Base-by-base conservation (phyloP, 2,888 invertebrate species). In the Synanthedon vespiformis region DNA sequence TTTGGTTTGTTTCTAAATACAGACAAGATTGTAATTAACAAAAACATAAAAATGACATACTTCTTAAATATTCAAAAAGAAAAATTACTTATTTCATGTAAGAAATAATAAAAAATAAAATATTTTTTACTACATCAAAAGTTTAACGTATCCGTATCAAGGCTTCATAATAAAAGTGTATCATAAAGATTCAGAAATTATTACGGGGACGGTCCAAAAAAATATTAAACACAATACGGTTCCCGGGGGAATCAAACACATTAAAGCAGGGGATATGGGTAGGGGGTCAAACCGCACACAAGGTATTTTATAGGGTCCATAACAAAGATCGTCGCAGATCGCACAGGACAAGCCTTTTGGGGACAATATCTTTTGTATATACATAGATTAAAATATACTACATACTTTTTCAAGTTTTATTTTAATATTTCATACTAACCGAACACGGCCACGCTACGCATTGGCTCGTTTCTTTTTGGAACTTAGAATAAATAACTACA, bases 251-350 rank as follows among this genome's bases (percentile, higher is more conserved):
- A 48, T 16, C 16, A 61, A 55, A 51, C 13, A 47, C 60, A 61
- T 67, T 69, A 68, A 62, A 61, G 12, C 11, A 22, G 12, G 8
- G 22, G 10, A 2, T 34, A 34, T 34, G 34, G 34, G 34, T 34
- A 34, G 57, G 56, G 48, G 57, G 48, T 49, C 40, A 40, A 16
- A 53, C 52, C 44, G 34, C 34, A 40, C 58, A 57, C 58, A 58
- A 67, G 63, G 62, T 69, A 68, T 62, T 71, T 70, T 70, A 71
- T 68, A 58, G 58, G 51, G 61, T 10, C 61, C 53, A 61, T 70
- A 65, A 65, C 61, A 41, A 49, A 61, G 64, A 66, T 65, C 63
- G 67, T 65, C 65, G 55, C 57, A 63, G 64, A 67, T 62, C 61
- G 62, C 62, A 57, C 61, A 56, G 54, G 60, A 65, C 59, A 63